Base-by-base conservation (phyloP, 2,113 vertebrate genomes). In the Bostrychus sinensis region DNA sequence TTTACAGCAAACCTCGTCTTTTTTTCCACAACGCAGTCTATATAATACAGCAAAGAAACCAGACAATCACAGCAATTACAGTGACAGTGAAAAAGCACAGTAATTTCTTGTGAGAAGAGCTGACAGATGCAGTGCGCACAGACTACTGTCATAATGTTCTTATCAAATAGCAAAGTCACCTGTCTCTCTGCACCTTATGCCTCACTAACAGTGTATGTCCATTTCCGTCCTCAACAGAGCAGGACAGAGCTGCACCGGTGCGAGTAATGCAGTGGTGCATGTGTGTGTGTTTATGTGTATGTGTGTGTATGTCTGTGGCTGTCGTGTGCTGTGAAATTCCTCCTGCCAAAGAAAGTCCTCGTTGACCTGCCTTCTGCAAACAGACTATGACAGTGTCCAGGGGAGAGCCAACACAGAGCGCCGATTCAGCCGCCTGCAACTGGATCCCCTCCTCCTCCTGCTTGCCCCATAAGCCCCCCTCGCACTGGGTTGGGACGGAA, bases 401-500 rank as follows among this genome's bases (percentile, higher is more conserved):
- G 67, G 79, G 78, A 82, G 80, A 76, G 80, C 82, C 83, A 91
- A 91, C 89, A 93, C 89, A 93, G 89, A 91, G 90, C 81, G 37
- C 36, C 66, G 39, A 91, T 92, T 92, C 89, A 92, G 78, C 66
- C 28, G 75, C 55, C 30, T 86, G 91, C 79, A 89, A 92, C 84
- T 69, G 73, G 88, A 92, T 90, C 88, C 83, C 45, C 78, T 76
- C 69, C 69, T 65, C 71, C 68, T 34, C 55, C 48, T 51, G 30
- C 81, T n/a, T n/a, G n/a, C n/a, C n/a, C 85, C 78, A 85, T 77
- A 83, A 74, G n/a, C n/a, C 70, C 67, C 85, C 63, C 83, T 77
- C 82, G 80, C 81, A 84, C 81, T 32, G 70, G 78, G 54, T 71
- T 82, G 85, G 80, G 80, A 78, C 80, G 72, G 75, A 87, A 73